Conservation (phyloP, 2,888 invertebrate species). For the Standfussiana lucernea region DNA sequence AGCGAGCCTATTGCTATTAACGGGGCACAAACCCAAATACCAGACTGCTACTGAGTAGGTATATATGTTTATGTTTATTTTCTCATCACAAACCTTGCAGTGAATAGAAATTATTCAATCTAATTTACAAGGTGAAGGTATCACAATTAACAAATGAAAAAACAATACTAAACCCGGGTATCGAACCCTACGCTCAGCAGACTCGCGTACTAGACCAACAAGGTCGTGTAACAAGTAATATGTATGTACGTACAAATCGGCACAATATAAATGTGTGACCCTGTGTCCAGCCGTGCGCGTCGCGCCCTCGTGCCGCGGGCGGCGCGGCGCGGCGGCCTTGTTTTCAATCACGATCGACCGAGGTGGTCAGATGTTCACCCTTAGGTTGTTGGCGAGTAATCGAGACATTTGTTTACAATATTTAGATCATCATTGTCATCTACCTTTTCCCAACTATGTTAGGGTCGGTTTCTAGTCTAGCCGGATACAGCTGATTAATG, state of each 20-base stretch:
- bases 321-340: background rate
- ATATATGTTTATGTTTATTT: too few relatives aligned
- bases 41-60: too few relatives aligned
- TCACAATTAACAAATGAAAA: background rate
- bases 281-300: background rate
- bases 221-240: background rate
- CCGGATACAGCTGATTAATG: background rate
- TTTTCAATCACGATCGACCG: background rate
- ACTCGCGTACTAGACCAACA: background rate
- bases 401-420: background rate
- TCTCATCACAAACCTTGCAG: too few relatives aligned
- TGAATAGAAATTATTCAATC: too few relatives aligned
- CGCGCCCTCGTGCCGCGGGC: background rate
- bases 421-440: background rate
- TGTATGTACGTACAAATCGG: background rate
- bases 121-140: too few relatives aligned
- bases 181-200: background rate
- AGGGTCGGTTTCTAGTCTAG: background rate
- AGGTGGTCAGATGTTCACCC: background rate
- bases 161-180: background rate
- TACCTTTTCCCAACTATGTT: background rate
- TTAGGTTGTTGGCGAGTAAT: background rate
- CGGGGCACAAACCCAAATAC: background rate
- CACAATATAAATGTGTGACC: background rate
- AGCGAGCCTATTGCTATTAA: background rate